Conservation (phyloP, 2,113 vertebrate genomes). For the Loxodonta africana region DNA sequence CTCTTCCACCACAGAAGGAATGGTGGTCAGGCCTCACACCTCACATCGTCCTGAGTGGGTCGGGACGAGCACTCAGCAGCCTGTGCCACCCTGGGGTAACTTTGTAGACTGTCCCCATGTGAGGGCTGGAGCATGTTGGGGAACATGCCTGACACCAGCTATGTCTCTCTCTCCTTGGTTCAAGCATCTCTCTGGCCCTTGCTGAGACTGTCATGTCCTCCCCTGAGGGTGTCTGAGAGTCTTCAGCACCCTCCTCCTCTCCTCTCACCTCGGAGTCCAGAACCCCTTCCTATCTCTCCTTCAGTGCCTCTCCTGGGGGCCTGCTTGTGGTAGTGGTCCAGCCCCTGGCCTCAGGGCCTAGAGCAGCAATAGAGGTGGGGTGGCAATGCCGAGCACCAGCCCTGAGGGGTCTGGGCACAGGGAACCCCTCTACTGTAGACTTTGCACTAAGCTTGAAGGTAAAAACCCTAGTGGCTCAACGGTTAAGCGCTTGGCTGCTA, state of each 20-base stretch:
- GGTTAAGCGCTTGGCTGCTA: no score
- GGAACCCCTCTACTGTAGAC: rapidly evolving
- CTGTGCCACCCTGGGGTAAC: neutral
- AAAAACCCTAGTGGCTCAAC: no score
- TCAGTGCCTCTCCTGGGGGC: no score
- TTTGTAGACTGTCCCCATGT: neutral
- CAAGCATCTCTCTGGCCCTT: neutral
- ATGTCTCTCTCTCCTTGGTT: neutral
- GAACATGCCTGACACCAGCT: neutral
- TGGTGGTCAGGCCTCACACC: no score
- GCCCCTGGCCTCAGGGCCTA: neutral
- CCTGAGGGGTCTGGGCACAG: rapidly evolving
- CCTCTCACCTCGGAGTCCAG: neutral
- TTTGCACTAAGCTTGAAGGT: neutral
- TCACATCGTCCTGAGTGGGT: no score
- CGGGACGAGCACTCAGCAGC: no score
- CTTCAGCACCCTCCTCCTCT: neutral
- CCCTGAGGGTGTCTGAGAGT: neutral
- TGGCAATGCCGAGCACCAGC: neutral
- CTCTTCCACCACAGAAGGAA: no score
- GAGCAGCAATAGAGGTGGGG: no score
- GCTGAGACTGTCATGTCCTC: neutral
- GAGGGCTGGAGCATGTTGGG: neutral
- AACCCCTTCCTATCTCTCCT: rapidly evolving
- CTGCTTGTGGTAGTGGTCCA: no score